Evolutionary conservation across 2,888 invertebrate species (phyloP).

Genomic region (Ormia ochracea): DNA sequence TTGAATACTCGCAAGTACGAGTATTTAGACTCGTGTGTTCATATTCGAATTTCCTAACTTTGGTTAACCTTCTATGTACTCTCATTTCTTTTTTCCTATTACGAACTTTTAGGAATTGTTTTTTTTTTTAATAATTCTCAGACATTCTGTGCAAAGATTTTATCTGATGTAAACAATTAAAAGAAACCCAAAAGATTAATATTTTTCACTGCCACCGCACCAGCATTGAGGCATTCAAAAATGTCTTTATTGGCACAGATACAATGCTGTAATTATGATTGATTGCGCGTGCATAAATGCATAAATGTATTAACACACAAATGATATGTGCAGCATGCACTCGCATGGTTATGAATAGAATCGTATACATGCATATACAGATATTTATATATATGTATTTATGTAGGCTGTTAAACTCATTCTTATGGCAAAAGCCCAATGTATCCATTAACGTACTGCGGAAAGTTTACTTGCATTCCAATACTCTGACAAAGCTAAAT

Average conservation of each 20-base stretch:
- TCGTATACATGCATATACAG: too few relatives aligned
- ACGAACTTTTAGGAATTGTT: too few relatives aligned
- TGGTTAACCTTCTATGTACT: too few relatives aligned
- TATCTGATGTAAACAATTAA: constrained; percentile 8
- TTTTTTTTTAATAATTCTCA: neutral
- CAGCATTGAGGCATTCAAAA: constrained; percentile 9
- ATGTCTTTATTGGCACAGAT: constrained; percentile 59
- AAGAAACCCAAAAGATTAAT: constrained; percentile 14
- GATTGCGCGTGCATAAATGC: constrained; percentile 47
- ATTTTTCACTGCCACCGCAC: constrained; percentile 2
- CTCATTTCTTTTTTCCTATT: too few relatives aligned
- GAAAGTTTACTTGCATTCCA: neutral
- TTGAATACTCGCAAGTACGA: too few relatives aligned
- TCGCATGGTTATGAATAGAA: neutral
- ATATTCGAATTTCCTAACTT: too few relatives aligned
- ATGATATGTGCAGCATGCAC: neutral
- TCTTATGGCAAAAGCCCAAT: neutral
- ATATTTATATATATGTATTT: neutral
- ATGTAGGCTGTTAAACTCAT: neutral
- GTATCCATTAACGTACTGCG: neutral
- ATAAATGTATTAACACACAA: neutral
- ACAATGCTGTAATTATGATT: constrained; percentile 60
- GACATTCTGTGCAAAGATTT: neutral
- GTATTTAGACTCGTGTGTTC: too few relatives aligned
- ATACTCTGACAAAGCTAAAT: constrained; percentile 6